Evolutionary conservation across 2,113 vertebrate genomes (phyloP).

Genomic region (Mustelus asterias): DNA sequence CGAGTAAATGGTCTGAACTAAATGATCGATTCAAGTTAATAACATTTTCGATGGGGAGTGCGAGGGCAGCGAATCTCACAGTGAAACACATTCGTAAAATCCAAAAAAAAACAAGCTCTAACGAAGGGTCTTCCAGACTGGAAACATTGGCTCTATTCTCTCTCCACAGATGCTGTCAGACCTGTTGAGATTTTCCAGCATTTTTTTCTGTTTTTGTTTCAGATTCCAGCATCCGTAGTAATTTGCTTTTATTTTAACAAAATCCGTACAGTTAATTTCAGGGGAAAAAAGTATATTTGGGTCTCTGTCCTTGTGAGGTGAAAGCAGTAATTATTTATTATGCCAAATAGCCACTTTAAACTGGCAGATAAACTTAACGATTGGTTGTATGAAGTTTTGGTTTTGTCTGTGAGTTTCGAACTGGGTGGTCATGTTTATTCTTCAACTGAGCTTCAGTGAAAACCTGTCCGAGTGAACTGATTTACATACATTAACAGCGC

Average conservation of each 20-base stretch:
- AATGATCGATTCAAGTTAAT: not conserved
- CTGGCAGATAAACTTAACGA: not conserved
- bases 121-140: too few relatives aligned
- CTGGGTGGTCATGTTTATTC: not conserved
- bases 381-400: not conserved
- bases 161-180: too few relatives aligned
- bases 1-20: not conserved
- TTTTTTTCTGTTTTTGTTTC: too few relatives aligned
- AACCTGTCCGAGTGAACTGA: not conserved
- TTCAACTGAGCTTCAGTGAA: too few relatives aligned
- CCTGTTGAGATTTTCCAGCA: too few relatives aligned
- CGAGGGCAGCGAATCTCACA: not conserved
- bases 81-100: too few relatives aligned
- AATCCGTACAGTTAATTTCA: not conserved
- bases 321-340: not conserved
- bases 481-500: not conserved
- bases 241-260: too few relatives aligned
- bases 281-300: not conserved
- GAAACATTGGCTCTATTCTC: too few relatives aligned
- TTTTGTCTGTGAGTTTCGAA: not conserved
- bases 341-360: not conserved
- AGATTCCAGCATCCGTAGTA: too few relatives aligned
- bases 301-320: not conserved
- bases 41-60: not conserved
- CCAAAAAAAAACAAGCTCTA: not conserved